Evolutionary conservation across 2,113 vertebrate genomes (phyloP).

Genomic region (Cercopithecus mona): DNA sequence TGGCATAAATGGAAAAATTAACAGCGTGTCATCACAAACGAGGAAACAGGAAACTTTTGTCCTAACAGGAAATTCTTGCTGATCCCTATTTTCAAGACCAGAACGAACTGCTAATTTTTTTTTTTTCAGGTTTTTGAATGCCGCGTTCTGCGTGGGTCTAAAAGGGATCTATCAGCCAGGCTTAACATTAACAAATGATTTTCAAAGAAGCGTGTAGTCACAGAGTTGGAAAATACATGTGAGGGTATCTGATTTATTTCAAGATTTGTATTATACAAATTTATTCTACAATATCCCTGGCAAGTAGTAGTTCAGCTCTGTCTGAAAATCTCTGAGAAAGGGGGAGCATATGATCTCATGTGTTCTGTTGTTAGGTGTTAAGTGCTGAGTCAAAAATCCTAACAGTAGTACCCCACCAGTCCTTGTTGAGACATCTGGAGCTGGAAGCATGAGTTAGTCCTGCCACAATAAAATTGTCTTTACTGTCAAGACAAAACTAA

Average conservation of each 20-base stretch:
- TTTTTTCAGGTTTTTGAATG: constrained; percentile 9
- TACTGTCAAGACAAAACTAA: background rate
- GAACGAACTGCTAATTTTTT: background rate
- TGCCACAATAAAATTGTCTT: background rate
- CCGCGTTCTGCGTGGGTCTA: background rate
- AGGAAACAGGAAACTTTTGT: constrained; percentile 16
- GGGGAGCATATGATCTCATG: background rate
- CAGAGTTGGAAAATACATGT: background rate
- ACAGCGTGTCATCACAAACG: background rate
- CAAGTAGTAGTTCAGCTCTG: background rate
- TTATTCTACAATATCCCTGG: background rate
- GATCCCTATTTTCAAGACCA: background rate
- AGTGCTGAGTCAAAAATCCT: background rate
- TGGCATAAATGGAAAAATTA: background rate
- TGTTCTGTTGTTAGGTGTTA: background rate
- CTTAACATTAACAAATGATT: background rate
- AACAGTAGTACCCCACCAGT: background rate
- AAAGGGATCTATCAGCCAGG: background rate
- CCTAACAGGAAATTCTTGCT: background rate
- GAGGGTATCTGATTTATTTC: background rate
- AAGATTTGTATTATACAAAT: background rate
- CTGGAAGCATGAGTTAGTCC: background rate
- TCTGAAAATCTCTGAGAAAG: background rate
- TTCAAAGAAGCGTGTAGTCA: background rate
- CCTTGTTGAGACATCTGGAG: background rate